phyloP scores from a whole-genome alignment of 1,140 invertebrate genomes.

The Andricus grossulariae region DNA sequence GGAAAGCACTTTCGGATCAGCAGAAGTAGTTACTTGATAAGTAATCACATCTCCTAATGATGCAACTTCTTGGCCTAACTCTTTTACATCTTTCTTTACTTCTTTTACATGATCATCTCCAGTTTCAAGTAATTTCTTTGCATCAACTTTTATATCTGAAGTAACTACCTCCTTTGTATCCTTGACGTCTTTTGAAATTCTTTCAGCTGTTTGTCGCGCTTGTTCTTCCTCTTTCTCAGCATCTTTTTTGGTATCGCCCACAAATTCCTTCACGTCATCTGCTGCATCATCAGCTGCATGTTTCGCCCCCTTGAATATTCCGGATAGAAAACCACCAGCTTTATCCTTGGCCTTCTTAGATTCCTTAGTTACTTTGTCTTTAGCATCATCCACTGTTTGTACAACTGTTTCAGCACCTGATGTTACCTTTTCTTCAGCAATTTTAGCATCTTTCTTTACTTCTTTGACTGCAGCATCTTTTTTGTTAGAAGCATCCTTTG shows the following conservation, averaged over 20 bases:
- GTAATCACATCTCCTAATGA: too few species aligned
- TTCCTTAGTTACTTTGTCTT: conserved; percentile 15
- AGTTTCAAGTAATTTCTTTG: too few species aligned
- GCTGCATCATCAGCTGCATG: conserved; percentile 47
- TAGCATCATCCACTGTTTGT: too few species aligned
- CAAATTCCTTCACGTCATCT: conserved; percentile 47
- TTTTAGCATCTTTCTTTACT: not conserved
- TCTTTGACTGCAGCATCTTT: conserved; percentile 32
- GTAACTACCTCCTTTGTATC: not conserved
- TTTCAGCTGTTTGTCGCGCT: too few species aligned
- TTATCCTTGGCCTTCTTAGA: conserved; percentile 60
- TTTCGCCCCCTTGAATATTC: conserved; percentile 60
- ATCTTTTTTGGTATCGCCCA: conserved; percentile 53
- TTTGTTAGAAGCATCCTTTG: not conserved
- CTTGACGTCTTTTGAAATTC: not conserved
- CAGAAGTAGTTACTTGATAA: too few species aligned
- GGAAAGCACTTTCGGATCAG: conserved; percentile 20
- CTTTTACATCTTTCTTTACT: too few species aligned
- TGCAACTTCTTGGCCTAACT: too few species aligned
- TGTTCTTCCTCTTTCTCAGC: conserved; percentile 39
- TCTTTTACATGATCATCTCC: too few species aligned
- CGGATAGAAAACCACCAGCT: conserved; percentile 54
- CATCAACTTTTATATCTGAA: too few species aligned
- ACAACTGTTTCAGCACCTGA: too few species aligned
- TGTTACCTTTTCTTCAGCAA: not conserved